Conservation (phyloP, 2,888 invertebrate genomes). For the Trissolcus brochymenae region DNA sequence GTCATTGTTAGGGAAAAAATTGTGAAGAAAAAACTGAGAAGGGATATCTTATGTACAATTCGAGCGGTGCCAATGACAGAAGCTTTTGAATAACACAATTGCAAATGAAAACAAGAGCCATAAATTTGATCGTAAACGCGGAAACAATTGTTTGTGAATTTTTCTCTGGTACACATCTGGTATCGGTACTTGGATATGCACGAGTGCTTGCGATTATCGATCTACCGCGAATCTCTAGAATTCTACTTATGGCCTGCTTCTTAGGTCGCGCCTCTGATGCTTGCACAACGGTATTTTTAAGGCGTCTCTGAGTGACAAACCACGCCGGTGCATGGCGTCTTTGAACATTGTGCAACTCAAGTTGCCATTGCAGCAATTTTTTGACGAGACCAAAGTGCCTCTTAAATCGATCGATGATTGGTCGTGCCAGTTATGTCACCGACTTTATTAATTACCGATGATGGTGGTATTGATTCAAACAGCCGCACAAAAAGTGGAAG, state of each 20-base stretch:
- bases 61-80: no score
- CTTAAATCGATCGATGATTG: slow-evolving; percentile 27
- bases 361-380: slow-evolving; percentile 41
- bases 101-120: background rate
- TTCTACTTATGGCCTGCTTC: slow-evolving; percentile 56
- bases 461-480: slow-evolving; percentile 22
- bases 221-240: slow-evolving; percentile 55
- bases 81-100: background rate
- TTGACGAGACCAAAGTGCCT: slow-evolving; percentile 1
- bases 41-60: no score
- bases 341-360: slow-evolving; percentile 28
- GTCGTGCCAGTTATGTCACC: slow-evolving; percentile 21
- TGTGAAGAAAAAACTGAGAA: no score
- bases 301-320: slow-evolving; percentile 51
- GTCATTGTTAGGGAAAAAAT: no score
- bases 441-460: slow-evolving; percentile 33
- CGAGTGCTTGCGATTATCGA: slow-evolving; percentile 53
- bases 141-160: slow-evolving; percentile 4
- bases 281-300: slow-evolving; percentile 59
- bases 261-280: slow-evolving; percentile 27
- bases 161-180: slow-evolving; percentile 20
- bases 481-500: slow-evolving; percentile 14
- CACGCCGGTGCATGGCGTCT: slow-evolving; percentile 35
- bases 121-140: slow-evolving; percentile 7
- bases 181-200: slow-evolving; percentile 50